Percentiles rank a stretch among this genome's conserved stretches.
Evolutionary conservation across 2,113 vertebrate genomes (phyloP).

Genomic region (Aldabrachelys gigantea): DNA sequence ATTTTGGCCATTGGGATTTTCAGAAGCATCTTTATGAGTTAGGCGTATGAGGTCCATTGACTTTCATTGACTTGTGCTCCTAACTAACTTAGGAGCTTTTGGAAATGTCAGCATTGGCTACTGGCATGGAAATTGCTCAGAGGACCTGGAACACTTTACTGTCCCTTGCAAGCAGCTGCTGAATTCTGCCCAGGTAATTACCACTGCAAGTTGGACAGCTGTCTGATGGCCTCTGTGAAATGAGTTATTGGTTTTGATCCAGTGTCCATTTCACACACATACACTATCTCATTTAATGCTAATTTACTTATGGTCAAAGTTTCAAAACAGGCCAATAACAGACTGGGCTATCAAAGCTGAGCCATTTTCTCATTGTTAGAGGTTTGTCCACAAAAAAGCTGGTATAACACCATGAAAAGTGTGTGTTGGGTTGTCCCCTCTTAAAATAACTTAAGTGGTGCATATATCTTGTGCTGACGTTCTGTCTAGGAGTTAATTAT

Average conservation of each 20-base stretch:
- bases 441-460: neutral
- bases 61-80: neutral
- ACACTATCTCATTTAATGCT: neutral
- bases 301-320: neutral
- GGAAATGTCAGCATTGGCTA: neutral
- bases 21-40: neutral
- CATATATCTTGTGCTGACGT: neutral
- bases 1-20: neutral
- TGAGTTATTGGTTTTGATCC: neutral
- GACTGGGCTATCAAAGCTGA: neutral
- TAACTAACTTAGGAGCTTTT: neutral
- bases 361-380: neutral
- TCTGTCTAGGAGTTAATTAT: neutral
- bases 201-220: neutral
- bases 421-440: neutral
- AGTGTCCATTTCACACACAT: neutral
- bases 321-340: neutral
- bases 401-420: neutral
- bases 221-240: neutral
- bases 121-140: accelerated
- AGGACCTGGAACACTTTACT: neutral
- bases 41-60: neutral
- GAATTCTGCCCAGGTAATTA: neutral
- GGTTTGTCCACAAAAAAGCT: neutral
- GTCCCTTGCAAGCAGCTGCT: neutral